Evolutionary conservation across 2,797 vertebrate species (phyloP), one percentile per base, ranked within the genome.

Genomic region (Labroides dimidiatus): DNA sequence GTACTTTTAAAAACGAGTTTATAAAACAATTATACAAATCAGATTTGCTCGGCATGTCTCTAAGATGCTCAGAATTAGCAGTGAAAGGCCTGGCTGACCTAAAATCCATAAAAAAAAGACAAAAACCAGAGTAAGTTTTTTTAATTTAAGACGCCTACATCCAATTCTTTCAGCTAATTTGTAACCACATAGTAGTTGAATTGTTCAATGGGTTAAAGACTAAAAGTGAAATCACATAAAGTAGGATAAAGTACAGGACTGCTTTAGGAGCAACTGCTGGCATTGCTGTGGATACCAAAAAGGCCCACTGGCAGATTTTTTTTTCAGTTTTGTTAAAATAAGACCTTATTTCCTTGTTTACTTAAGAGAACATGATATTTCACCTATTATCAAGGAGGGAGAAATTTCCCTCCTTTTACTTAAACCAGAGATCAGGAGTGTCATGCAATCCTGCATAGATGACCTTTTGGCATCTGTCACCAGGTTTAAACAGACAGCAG

Each of bases 171-270:
- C 13, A 75, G 72, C 64, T 44, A 5, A 77, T 85, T 80, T 69
- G 77, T 81, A 74, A 85, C 57, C 80, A 84, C 86, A 91, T 85
- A 91, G 89, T 83, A 88, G 80, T 91, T 84, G 68, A 72, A 77
- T 82, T 80, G 74, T 84, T 85, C 68, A 82, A 90, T 91, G 82
- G 67, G 72, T 84, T 86, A 62, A 79, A 83, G 64, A 78, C 82
- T 84, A 89, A 83, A 86, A 78, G 78, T 85, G 75, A 85, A 80
- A 69, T 87, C 81, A 86, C 57, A 78, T 71, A n/a, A n/a, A 72
- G 62, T 3, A 27, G 52, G 74, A 67, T 72, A 77, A 80, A 84
- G 80, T 81, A 79, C 77, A 89, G 77, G 44, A 13, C 68, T 66
- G 81, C 73, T 78, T 70, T 59, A 64, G 30, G 23, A 84, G 86